Conservation (phyloP, 1,140 invertebrate genomes). For the Copidosoma floridanum region DNA sequence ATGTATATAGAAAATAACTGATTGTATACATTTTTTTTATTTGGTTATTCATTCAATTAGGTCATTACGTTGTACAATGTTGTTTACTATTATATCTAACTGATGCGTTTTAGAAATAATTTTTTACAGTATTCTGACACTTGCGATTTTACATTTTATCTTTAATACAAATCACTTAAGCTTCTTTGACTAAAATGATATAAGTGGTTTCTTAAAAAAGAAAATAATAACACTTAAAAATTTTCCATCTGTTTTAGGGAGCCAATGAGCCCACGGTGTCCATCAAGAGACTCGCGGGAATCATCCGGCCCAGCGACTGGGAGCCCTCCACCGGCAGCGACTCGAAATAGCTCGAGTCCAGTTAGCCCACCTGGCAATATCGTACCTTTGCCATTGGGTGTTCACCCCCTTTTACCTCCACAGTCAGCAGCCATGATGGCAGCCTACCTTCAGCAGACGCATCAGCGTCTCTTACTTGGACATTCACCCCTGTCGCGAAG, state of each 20-base stretch:
- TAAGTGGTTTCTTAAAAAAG: too few relatives aligned
- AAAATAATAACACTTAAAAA: slow-evolving; percentile 1
- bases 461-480: slow-evolving; percentile 73
- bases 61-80: too few relatives aligned
- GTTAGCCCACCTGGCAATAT: slow-evolving; percentile 53
- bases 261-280: slow-evolving; percentile 70
- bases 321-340: slow-evolving; percentile 64
- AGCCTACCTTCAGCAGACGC: slow-evolving; percentile 70
- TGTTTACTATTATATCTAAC: too few relatives aligned
- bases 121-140: too few relatives aligned
- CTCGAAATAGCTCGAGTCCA: slow-evolving; percentile 56
- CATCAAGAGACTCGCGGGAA: slow-evolving; percentile 73
- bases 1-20: neutral
- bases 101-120: too few relatives aligned
- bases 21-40: neutral
- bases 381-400: slow-evolving; percentile 50
- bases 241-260: slow-evolving; percentile 72
- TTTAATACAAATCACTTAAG: neutral
- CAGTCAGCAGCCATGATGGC: slow-evolving; percentile 74
- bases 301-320: slow-evolving; percentile 59
- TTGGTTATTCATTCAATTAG: too few relatives aligned
- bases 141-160: neutral
- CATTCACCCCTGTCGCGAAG: slow-evolving; percentile 66
- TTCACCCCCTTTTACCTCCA: slow-evolving; percentile 64
- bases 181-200: too few relatives aligned